Percentiles rank a stretch among this genome's conserved stretches.
phyloP scores from a whole-genome alignment of 2,888 invertebrate genomes.

The Sarcophaga carnaria region DNA sequence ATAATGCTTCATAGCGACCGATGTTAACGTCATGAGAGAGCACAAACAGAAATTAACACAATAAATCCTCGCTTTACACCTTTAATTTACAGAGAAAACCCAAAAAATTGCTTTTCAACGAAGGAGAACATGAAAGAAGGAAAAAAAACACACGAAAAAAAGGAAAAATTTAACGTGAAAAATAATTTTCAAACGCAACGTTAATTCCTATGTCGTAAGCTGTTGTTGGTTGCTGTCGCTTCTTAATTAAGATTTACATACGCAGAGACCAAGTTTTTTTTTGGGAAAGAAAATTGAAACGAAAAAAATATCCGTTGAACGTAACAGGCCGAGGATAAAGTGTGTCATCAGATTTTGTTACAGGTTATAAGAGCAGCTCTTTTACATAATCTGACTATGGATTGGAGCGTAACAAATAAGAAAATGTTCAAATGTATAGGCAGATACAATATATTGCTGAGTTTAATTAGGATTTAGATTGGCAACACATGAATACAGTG shows the following conservation, averaged over 20 bases:
- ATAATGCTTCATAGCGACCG: constrained; percentile 47
- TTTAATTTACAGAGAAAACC: constrained; percentile 44
- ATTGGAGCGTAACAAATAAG: too few species aligned
- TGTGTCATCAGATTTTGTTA: too few species aligned
- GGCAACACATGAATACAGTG: too few species aligned
- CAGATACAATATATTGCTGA: too few species aligned
- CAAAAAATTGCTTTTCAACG: constrained; percentile 29
- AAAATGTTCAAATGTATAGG: too few species aligned
- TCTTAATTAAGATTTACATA: constrained; percentile 63
- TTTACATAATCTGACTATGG: too few species aligned
- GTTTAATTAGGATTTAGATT: too few species aligned
- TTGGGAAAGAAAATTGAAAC: background rate
- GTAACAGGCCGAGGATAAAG: background rate
- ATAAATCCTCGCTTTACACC: constrained; percentile 58
- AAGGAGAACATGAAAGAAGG: background rate
- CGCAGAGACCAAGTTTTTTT: background rate
- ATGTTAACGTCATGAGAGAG: background rate
- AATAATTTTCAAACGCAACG: constrained; percentile 35
- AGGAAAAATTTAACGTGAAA: background rate
- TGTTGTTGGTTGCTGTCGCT: constrained; percentile 1
- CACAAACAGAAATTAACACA: constrained; percentile 31
- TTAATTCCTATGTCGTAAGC: constrained; percentile 2
- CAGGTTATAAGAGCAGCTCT: too few species aligned
- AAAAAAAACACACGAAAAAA: too few species aligned
- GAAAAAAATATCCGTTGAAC: background rate